phyloP scores from a whole-genome alignment of 2,113 vertebrate genomes.

The Taurulus bubalis region DNA sequence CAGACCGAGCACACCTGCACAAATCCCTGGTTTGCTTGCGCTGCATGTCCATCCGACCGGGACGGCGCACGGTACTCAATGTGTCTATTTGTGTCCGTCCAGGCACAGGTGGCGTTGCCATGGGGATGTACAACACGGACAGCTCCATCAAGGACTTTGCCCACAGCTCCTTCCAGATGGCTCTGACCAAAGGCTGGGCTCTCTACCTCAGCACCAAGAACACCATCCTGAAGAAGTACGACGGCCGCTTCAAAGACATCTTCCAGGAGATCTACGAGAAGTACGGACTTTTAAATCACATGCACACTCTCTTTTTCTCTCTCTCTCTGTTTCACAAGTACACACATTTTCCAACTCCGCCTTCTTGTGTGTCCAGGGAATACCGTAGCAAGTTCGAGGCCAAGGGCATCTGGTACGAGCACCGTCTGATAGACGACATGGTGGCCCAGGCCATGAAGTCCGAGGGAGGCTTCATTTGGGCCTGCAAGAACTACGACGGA shows the following conservation, averaged over 20 bases:
- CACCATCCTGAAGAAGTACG: constrained; percentile 97
- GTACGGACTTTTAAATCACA: constrained; percentile 74
- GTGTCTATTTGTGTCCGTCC: constrained; percentile 3
- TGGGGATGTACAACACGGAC: constrained; percentile 99
- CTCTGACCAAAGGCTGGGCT: constrained; percentile 90
- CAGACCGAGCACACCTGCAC: neutral
- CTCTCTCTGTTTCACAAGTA: no score
- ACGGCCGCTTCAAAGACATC: constrained; percentile 98
- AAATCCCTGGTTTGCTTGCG: neutral
- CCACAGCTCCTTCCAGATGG: constrained; percentile 99
- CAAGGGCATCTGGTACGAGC: constrained; percentile 97
- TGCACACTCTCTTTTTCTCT: no score
- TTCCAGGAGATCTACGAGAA: constrained; percentile 99
- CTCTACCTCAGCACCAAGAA: constrained; percentile 99
- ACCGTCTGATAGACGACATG: constrained; percentile 99
- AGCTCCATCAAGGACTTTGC: constrained; percentile 95
- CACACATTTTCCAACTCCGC: neutral
- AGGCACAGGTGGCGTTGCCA: constrained; percentile 93
- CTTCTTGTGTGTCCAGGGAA: constrained; percentile 82
- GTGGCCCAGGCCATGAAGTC: constrained; percentile 98
- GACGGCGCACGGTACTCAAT: neutral
- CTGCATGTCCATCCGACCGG: no score
- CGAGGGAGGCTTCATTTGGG: constrained; percentile 98
- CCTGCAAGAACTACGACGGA: constrained; percentile 98
- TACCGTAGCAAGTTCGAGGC: constrained; percentile 93